These are phyloP conservation scores for Danio jaintianensis DNA, from an alignment of 2,797 vertebrate species.

Conservation along the genomic window DNA sequence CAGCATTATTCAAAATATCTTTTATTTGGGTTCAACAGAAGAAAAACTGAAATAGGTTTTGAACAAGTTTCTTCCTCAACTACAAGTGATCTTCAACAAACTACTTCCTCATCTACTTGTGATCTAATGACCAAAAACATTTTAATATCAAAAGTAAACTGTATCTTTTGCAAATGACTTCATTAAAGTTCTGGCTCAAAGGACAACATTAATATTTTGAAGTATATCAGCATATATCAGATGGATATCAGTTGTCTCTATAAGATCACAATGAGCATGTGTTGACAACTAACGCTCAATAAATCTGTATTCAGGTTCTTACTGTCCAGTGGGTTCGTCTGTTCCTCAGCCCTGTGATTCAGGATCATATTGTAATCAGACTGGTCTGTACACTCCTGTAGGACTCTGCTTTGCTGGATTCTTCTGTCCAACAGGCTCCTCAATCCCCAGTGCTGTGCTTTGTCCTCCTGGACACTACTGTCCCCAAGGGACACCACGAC, in stretches of 20 bases:
- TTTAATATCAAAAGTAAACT: no score
- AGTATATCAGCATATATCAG: no score
- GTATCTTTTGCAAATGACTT: no score
- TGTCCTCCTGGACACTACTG: slow-evolving; percentile 88
- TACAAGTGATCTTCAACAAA: no score
- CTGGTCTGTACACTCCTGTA: slow-evolving; percentile 74
- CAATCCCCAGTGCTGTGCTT: slow-evolving; percentile 60
- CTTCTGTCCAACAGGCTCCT: slow-evolving; percentile 76
- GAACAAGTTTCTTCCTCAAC: no score
- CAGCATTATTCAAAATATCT: no score
- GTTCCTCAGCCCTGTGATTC: slow-evolving; percentile 83
- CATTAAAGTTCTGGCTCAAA: no score
- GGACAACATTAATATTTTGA: not conserved
- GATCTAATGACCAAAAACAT: no score
- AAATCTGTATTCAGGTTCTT: slow-evolving; percentile 77
- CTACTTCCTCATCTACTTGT: no score
- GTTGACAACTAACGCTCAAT: not conserved
- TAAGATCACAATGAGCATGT: not conserved
- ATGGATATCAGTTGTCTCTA: not conserved
- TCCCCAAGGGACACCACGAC: slow-evolving; percentile 79
- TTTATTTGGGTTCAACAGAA: no score
- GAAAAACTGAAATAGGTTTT: no score
- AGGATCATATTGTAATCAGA: slow-evolving; percentile 79
- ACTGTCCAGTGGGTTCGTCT: slow-evolving; percentile 83
- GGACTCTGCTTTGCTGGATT: slow-evolving; percentile 76